Percentiles rank a stretch among this genome's conserved stretches.
Conservation (phyloP, 2,797 vertebrate genomes). For the Cossypha polioptera region DNA sequence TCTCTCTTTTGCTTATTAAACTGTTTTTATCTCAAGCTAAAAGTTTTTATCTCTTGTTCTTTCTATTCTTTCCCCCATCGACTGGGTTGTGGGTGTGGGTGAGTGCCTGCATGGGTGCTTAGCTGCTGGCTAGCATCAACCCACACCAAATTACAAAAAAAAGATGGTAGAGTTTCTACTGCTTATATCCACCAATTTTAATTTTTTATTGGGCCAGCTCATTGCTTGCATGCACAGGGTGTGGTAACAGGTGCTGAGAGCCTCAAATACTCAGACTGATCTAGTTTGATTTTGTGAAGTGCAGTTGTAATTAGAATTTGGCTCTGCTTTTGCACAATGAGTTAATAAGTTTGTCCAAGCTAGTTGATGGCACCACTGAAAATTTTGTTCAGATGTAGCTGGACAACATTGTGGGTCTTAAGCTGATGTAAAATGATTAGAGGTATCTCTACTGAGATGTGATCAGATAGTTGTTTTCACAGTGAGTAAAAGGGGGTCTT, state of each 20-base stretch:
- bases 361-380: background rate
- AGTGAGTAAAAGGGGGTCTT: background rate
- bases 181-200: background rate
- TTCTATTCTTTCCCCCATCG: background rate
- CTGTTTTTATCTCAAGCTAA: background rate
- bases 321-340: background rate
- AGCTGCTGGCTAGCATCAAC: background rate
- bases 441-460: background rate
- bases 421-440: background rate
- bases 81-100: background rate
- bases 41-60: background rate
- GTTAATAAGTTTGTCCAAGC: background rate
- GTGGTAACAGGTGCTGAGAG: background rate
- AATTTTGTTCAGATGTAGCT: background rate
- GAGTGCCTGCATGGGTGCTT: background rate
- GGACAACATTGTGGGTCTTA: background rate
- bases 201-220: background rate
- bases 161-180: background rate
- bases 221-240: fast-evolving
- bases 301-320: background rate
- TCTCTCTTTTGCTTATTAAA: background rate
- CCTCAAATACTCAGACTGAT: background rate
- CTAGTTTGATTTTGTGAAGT: background rate
- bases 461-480: background rate
- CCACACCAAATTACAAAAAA: background rate